A percentile compares a stretch with the other conserved stretches of the same genome.
These are phyloP conservation scores for Chionoecetes opilio DNA, from an alignment of 1,140 invertebrate species.

Conservation along the genomic window DNA sequence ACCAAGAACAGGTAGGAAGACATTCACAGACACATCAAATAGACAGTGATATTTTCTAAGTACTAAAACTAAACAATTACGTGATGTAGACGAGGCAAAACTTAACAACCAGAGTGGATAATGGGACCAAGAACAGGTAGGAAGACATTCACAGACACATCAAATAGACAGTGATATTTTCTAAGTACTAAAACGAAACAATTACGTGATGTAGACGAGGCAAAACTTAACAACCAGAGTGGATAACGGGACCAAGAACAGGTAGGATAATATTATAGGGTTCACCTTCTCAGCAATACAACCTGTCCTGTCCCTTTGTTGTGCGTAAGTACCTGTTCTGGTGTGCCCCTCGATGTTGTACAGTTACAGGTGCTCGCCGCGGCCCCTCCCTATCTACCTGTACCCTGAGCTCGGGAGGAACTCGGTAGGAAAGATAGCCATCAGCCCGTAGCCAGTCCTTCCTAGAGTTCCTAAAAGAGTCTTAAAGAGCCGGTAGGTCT, in stretches of 20 bases:
- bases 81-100: neutral
- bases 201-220: neutral
- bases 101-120: neutral
- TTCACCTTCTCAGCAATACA: neutral
- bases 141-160: neutral
- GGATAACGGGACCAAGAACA: neutral
- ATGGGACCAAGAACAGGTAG: neutral
- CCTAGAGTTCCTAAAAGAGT: constrained; percentile 4
- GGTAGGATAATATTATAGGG: neutral
- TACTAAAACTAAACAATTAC: neutral
- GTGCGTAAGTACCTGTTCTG: neutral
- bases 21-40: neutral
- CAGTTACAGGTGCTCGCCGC: neutral
- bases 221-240: neutral
- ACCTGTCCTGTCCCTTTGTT: neutral
- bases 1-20: neutral
- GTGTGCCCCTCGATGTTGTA: neutral
- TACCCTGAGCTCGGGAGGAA: neutral
- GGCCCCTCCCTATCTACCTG: neutral
- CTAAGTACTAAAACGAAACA: neutral
- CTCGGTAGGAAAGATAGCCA: neutral
- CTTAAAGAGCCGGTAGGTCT: constrained; percentile 17
- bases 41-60: neutral
- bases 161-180: neutral
- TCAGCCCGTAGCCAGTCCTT: neutral